Evolutionary conservation across 2,888 invertebrate species (phyloP), one percentile per base, ranked within the genome.

Genomic region (Psylliodes chrysocephalus): DNA sequence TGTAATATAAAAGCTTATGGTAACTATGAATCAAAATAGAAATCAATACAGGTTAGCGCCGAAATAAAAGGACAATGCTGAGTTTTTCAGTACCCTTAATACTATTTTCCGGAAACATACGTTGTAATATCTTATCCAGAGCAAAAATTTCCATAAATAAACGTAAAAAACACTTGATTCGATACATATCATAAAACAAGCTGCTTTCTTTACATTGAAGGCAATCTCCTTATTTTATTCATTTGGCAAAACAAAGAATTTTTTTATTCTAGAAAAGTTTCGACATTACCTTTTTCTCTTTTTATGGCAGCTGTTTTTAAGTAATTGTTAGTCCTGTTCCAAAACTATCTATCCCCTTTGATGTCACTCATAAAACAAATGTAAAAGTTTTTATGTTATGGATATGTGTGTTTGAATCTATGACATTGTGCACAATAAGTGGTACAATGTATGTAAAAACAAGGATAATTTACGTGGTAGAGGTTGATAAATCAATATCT

Each of bases 61-160:
- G n/a, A n/a, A n/a, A n/a, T n/a, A n/a, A n/a, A n/a, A n/a, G n/a
- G n/a, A n/a, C n/a, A n/a, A n/a, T n/a, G n/a, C n/a, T n/a, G n/a
- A n/a, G n/a, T n/a, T n/a, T n/a, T n/a, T n/a, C n/a, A n/a, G n/a
- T n/a, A n/a, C n/a, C n/a, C n/a, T n/a, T n/a, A n/a, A n/a, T n/a
- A 35, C 35, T 35, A 35, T 63, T 63, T 10, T 62, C 52, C 49
- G 17, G 14, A 44, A 66, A 47, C 67, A 65, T 71, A 71, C 64
- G 71, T 66, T 67, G 35, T 28, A 42, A 10, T 55, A 49, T 56
- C 61, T 68, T 60, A 65, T 51, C 44, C 57, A 15, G 46, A 18
- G 46, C 57, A 70, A 67, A 68, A 67, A 68, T 69, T 71, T 71
- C 63, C 71, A 71, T 71, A 70, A 73, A 71, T 69, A 68, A 64